These are phyloP conservation scores for Tamandua tetradactyla DNA, from an alignment of 2,797 vertebrate genomes.

Conservation along the genomic window DNA sequence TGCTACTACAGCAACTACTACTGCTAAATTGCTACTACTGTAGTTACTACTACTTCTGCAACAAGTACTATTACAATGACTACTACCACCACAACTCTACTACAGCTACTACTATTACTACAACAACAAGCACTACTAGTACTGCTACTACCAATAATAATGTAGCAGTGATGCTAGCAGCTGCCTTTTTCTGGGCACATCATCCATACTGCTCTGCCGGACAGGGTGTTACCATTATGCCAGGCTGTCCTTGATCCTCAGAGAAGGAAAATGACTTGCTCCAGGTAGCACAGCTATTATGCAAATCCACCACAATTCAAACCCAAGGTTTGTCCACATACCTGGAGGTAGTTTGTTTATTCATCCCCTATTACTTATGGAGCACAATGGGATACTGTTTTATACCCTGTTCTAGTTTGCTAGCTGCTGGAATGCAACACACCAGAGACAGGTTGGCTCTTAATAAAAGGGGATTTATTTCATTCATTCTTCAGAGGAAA, in stretches of 20 bases:
- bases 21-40: too few species aligned
- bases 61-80: too few species aligned
- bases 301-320: background rate
- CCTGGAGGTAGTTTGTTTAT: background rate
- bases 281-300: background rate
- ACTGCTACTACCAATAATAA: background rate
- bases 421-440: too few species aligned
- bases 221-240: background rate
- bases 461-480: too few species aligned
- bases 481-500: too few species aligned
- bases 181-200: background rate
- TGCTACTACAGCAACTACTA: too few species aligned
- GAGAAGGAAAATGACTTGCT: background rate
- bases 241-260: background rate
- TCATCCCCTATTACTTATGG: background rate
- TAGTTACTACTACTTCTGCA: too few species aligned
- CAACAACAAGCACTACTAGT: too few species aligned
- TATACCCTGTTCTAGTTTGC: too few species aligned
- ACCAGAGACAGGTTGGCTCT: too few species aligned
- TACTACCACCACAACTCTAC: too few species aligned
- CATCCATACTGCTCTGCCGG: background rate
- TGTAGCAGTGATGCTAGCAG: accelerated
- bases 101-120: background rate
- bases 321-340: background rate
- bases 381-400: background rate